Conservation (phyloP, 1,140 invertebrate species). For the Adelges cooleyi region DNA sequence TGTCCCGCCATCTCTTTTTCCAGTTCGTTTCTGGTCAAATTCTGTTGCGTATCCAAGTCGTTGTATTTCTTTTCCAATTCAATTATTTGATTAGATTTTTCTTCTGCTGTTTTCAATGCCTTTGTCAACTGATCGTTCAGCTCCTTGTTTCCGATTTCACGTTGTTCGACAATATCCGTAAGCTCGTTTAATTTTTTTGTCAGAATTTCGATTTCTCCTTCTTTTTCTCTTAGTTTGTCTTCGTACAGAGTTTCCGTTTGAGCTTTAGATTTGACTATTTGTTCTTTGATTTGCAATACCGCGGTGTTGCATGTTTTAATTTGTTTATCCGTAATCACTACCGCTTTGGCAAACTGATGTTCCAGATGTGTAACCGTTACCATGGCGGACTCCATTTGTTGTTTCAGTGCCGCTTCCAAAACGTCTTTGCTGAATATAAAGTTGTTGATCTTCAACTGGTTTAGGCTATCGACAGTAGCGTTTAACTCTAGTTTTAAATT, state of each 20-base stretch:
- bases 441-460: background rate
- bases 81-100: background rate
- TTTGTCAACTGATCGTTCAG: background rate
- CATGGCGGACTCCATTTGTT: background rate
- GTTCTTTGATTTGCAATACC: background rate
- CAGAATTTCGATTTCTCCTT: background rate
- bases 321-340: background rate
- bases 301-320: background rate
- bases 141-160: background rate
- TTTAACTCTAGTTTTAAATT: background rate
- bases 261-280: background rate
- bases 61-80: background rate
- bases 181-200: background rate
- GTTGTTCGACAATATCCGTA: background rate
- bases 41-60: slow-evolving; percentile 4
- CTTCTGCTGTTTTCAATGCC: background rate
- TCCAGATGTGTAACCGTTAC: background rate
- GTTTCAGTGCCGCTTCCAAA: background rate
- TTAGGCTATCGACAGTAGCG: background rate
- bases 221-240: background rate
- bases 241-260: background rate
- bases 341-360: background rate
- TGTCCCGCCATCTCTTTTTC: slow-evolving; percentile 5
- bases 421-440: background rate
- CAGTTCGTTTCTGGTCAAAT: slow-evolving; percentile 7